phyloP scores from a whole-genome alignment of 2,113 vertebrate genomes.

The Equus quagga region DNA sequence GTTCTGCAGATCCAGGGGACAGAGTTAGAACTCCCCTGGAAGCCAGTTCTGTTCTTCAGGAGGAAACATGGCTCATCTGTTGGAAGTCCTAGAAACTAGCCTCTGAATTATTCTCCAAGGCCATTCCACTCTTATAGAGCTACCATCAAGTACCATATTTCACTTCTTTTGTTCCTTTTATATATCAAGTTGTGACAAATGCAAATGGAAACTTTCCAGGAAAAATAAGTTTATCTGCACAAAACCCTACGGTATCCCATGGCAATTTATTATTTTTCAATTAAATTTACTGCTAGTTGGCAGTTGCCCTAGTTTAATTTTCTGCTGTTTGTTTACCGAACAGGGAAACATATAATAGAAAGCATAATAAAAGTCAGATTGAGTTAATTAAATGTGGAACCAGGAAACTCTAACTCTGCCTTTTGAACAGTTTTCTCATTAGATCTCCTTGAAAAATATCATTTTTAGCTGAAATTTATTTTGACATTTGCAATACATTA shows the following conservation, averaged over 20 bases:
- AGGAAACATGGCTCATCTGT: neutral
- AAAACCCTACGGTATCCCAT: conserved; percentile 81
- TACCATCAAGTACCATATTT: conserved; percentile 24
- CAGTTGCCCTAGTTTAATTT: conserved; percentile 88
- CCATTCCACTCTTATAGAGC: neutral
- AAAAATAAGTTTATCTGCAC: conserved; percentile 87
- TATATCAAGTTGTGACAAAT: conserved; percentile 82
- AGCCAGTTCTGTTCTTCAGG: neutral
- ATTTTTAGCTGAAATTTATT: conserved; percentile 83
- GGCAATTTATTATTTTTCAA: conserved; percentile 90
- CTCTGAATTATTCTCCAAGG: conserved; percentile 57
- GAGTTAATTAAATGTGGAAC: conserved; percentile 89
- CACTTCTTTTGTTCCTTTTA: conserved; percentile 68
- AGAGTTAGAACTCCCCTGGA: neutral
- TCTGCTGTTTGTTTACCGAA: conserved; percentile 88
- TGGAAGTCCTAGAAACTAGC: neutral
- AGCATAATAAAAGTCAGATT: conserved; percentile 88
- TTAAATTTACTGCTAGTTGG: conserved; percentile 89
- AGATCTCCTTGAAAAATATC: conserved; percentile 83
- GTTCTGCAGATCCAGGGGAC: neutral
- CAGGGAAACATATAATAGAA: conserved; percentile 85
- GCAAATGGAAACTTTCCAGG: conserved; percentile 85
- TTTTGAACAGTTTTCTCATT: conserved; percentile 84
- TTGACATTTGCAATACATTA: conserved; percentile 79
- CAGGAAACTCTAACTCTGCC: conserved; percentile 84